phyloP scores from a whole-genome alignment of 2,113 vertebrate species.

The Ursus arctos region DNA sequence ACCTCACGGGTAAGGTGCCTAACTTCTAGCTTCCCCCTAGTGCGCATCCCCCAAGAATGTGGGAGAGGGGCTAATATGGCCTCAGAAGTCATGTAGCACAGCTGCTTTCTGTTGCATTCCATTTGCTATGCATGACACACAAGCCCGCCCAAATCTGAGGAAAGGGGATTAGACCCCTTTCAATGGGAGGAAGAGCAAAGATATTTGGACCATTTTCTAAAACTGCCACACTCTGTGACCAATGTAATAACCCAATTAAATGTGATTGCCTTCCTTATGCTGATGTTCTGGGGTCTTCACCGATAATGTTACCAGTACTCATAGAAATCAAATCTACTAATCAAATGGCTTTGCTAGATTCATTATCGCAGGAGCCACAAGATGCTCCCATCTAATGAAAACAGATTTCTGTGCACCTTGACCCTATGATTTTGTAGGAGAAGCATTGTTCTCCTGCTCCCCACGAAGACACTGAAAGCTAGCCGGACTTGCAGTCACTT shows the following conservation, averaged over 20 bases:
- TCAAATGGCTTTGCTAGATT: neutral
- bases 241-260: conserved; percentile 7
- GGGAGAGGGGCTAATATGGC: neutral
- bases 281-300: neutral
- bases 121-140: neutral
- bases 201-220: neutral
- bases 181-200: neutral
- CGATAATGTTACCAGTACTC: neutral
- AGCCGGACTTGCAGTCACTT: neutral
- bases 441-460: neutral
- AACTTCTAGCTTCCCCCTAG: neutral
- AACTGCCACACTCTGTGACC: neutral
- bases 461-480: neutral
- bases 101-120: neutral
- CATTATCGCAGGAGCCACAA: neutral
- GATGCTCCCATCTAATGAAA: neutral
- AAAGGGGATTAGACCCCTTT: neutral
- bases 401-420: neutral
- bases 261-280: neutral
- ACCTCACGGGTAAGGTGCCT: neutral
- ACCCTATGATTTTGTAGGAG: neutral
- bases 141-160: neutral
- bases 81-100: neutral
- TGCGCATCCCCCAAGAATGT: neutral
- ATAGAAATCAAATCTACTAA: neutral